Conservation (phyloP, 2,888 invertebrate species). For the Branchipolynoe longqiensis region DNA sequence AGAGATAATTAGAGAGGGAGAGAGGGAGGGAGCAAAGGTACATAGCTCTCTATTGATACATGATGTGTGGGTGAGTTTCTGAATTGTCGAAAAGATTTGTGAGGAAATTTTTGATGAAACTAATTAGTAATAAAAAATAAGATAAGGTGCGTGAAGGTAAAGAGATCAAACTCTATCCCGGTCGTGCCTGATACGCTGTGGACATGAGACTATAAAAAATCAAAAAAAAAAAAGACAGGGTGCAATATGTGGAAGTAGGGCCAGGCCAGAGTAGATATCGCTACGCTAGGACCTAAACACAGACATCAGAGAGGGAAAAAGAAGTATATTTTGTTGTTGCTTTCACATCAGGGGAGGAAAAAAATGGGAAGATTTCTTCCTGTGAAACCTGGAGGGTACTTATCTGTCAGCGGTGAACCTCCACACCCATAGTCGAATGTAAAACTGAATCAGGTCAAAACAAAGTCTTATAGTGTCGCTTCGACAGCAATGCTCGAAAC, state of each 20-base stretch:
- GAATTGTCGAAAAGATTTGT: no score
- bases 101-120: conserved; percentile 47
- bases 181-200: conserved; percentile 9
- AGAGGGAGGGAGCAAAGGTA: no score
- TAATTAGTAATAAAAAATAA: conserved; percentile 9
- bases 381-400: conserved; percentile 34
- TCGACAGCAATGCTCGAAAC: no score
- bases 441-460: conserved; percentile 55
- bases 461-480: conserved; percentile 28
- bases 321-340: no score
- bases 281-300: conserved; percentile 47
- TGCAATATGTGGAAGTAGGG: conserved; percentile 42
- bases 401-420: conserved; percentile 51
- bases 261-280: conserved; percentile 43
- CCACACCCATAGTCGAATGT: conserved; percentile 52
- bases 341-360: conserved; percentile 56
- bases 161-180: conserved; percentile 17
- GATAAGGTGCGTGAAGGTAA: conserved; percentile 8
- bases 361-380: conserved; percentile 39
- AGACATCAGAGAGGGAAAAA: conserved; percentile 36
- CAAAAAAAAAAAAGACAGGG: no score
- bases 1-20: no score
- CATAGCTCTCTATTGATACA: no score
- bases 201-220: no score
- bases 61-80: no score